Percentiles rank a stretch among this genome's conserved stretches.
These are phyloP conservation scores for Danio rerio DNA, from an alignment of 2,113 vertebrate species.

Conservation along the genomic window DNA sequence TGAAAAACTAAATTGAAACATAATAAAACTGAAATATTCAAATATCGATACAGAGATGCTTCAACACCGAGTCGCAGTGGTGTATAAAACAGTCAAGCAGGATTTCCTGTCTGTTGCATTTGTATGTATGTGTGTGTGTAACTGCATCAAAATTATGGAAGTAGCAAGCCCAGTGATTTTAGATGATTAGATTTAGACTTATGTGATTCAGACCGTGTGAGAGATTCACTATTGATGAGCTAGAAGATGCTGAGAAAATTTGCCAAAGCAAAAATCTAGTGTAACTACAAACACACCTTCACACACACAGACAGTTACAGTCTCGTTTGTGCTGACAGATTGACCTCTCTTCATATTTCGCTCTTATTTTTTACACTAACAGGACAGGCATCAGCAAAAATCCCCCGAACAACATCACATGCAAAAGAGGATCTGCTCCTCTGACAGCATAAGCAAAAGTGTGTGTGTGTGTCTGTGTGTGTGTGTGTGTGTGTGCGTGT, in stretches of 20 bases:
- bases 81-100: too few species aligned
- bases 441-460: neutral
- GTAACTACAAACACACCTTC: neutral
- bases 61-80: too few species aligned
- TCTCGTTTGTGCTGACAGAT: neutral
- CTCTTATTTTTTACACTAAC: neutral
- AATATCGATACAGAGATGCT: too few species aligned
- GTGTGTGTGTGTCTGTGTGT: neutral
- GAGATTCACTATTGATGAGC: neutral
- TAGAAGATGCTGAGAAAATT: neutral
- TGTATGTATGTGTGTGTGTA: neutral
- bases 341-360: neutral
- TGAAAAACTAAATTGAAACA: too few species aligned
- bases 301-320: neutral
- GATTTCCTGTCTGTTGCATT: neutral
- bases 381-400: neutral
- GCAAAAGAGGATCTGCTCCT: neutral
- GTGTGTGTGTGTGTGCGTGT: neutral
- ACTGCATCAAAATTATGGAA: neutral
- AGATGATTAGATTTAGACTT: neutral
- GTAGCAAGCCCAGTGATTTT: neutral
- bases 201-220: constrained; percentile 6
- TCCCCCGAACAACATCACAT: neutral
- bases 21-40: too few species aligned
- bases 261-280: neutral